phyloP scores from a whole-genome alignment of 2,113 vertebrate genomes.

The Menidia beryllina region DNA sequence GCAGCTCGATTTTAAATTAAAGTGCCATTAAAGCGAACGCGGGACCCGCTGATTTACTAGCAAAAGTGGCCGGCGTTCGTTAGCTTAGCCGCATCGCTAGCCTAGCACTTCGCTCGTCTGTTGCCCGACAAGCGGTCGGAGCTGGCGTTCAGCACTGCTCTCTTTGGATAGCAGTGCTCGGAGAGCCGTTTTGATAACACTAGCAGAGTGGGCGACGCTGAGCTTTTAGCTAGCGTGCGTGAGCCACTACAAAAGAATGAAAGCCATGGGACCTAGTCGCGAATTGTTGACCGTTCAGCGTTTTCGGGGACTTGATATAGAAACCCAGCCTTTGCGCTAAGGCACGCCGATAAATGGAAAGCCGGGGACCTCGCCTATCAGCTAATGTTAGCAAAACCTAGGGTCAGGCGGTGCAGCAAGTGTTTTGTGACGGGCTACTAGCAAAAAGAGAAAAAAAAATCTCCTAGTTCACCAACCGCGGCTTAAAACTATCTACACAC shows the following conservation, averaged over 20 bases:
- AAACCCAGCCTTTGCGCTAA: slow-evolving; percentile 9
- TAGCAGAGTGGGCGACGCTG: slow-evolving; percentile 36
- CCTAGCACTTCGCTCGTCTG: slow-evolving; percentile 54
- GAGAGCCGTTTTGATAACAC: slow-evolving; percentile 3
- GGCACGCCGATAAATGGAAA: slow-evolving; percentile 57
- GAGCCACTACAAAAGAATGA: not conserved
- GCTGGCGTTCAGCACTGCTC: slow-evolving; percentile 74
- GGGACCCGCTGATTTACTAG: slow-evolving; percentile 25
- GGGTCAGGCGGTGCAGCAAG: slow-evolving; percentile 58
- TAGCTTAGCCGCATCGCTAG: slow-evolving; percentile 62
- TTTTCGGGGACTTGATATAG: not conserved
- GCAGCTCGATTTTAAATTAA: not conserved
- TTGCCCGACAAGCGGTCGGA: slow-evolving; percentile 28
- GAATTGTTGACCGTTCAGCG: not conserved
- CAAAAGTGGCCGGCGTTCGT: slow-evolving; percentile 42
- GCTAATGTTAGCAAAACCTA: slow-evolving; percentile 68
- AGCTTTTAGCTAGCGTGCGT: slow-evolving; percentile 32
- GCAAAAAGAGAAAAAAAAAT: slow-evolving; percentile 20
- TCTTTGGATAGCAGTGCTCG: slow-evolving; percentile 69
- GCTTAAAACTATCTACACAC: slow-evolving; percentile 53
- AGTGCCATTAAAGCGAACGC: slow-evolving; percentile 6
- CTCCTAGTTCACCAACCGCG: slow-evolving; percentile 37
- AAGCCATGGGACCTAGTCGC: not conserved
- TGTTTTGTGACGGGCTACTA: slow-evolving; percentile 62
- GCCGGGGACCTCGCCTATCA: slow-evolving; percentile 74